A percentile compares a stretch with the other conserved stretches of the same genome.
Evolutionary conservation across 2,113 vertebrate genomes (phyloP).

Genomic region (Sinosuthora webbiana): DNA sequence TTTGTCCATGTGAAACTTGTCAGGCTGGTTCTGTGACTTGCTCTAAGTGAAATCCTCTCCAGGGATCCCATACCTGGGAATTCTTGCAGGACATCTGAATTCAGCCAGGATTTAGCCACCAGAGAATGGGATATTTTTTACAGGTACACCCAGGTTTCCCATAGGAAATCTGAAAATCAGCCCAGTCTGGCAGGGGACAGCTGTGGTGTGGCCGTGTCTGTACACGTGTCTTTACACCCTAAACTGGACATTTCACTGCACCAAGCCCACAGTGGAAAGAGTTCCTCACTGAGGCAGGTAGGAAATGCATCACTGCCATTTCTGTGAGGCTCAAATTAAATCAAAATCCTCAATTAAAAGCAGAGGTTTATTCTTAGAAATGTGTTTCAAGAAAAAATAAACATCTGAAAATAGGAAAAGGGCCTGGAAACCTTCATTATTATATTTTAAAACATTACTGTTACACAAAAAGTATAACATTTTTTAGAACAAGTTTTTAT

Average conservation of each 20-base stretch:
- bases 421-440: not conserved
- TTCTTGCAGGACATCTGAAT: not conserved
- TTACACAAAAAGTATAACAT: not conserved
- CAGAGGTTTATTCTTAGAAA: not conserved
- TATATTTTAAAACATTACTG: not conserved
- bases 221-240: no score
- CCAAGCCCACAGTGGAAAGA: no score
- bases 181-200: not conserved
- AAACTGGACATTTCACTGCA: not conserved
- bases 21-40: not conserved
- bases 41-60: not conserved
- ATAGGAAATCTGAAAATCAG: not conserved
- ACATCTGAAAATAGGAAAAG: not conserved
- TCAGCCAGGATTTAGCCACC: not conserved
- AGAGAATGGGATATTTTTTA: not conserved
- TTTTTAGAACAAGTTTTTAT: not conserved
- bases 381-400: not conserved
- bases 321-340: not conserved
- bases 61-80: not conserved
- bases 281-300: not conserved
- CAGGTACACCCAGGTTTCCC: not conserved
- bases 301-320: not conserved
- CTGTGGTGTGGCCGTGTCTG: rapidly evolving
- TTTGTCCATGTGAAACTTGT: not conserved
- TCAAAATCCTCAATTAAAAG: not conserved